These are phyloP conservation scores for Cancer borealis DNA, from an alignment of 2,888 invertebrate genomes.

Conservation along the genomic window DNA sequence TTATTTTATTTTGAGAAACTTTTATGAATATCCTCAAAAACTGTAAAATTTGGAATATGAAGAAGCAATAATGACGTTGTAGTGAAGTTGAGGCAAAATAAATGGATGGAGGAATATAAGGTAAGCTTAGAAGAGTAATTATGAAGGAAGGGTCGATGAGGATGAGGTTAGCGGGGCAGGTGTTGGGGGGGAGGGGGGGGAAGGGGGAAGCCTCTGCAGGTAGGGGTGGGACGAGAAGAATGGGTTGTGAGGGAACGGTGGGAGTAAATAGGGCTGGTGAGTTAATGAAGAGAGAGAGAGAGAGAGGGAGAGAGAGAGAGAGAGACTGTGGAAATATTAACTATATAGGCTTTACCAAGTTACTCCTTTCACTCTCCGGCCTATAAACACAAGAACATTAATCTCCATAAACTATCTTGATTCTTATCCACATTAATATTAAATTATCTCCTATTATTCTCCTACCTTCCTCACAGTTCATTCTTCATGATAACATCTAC, in stretches of 20 bases:
- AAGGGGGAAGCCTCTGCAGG: neutral
- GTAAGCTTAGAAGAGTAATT: neutral
- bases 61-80: neutral
- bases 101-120: neutral
- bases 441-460: neutral
- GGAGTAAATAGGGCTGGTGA: neutral
- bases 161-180: neutral
- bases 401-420: neutral
- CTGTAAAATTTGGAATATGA: neutral
- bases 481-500: neutral
- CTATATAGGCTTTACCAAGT: neutral
- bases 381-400: neutral
- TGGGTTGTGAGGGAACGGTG: neutral
- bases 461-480: neutral
- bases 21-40: neutral
- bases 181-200: neutral
- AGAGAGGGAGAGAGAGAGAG: constrained; percentile 1
- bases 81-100: neutral
- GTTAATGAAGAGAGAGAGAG: constrained; percentile 22
- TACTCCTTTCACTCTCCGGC: neutral
- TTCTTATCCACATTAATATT: neutral
- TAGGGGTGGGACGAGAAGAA: neutral
- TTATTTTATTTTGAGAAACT: too few relatives aligned
- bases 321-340: neutral
- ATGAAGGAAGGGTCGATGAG: neutral